phyloP scores from a whole-genome alignment of 2,888 invertebrate species.

The Lithophane socia region DNA sequence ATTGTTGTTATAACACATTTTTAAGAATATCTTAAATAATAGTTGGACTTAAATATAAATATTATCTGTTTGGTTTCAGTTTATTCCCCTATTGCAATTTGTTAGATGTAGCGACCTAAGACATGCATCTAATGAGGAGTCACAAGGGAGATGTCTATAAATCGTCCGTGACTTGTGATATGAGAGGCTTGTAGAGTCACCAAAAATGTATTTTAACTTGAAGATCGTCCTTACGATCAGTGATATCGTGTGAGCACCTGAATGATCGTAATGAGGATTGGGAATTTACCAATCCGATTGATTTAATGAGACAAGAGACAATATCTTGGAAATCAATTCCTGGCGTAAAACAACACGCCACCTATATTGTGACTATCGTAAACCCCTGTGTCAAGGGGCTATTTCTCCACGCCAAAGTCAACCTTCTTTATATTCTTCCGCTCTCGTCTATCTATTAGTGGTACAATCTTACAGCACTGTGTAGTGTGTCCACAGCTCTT shows the following conservation, averaged over 20 bases:
- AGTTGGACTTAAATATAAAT: background rate
- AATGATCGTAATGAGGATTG: background rate
- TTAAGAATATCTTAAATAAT: background rate
- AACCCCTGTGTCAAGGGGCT: background rate
- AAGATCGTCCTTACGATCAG: background rate
- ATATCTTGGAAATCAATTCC: background rate
- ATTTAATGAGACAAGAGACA: background rate
- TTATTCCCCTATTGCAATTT: background rate
- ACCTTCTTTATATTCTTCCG: constrained; percentile 6
- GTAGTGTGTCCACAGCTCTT: constrained; percentile 59
- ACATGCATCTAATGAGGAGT: background rate
- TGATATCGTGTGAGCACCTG: background rate
- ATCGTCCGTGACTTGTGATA: background rate
- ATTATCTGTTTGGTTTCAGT: background rate
- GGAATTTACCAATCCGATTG: background rate
- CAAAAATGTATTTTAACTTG: background rate
- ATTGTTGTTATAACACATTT: background rate
- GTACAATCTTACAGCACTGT: constrained; percentile 17
- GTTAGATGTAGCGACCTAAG: background rate
- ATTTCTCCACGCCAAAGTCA: background rate
- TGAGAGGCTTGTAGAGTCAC: background rate
- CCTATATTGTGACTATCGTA: background rate
- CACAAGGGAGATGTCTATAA: background rate
- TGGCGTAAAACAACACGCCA: background rate
- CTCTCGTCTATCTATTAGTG: constrained; percentile 1